Evolutionary conservation across 2,113 vertebrate species (phyloP).

Genomic region (Lagenorhynchus albirostris): DNA sequence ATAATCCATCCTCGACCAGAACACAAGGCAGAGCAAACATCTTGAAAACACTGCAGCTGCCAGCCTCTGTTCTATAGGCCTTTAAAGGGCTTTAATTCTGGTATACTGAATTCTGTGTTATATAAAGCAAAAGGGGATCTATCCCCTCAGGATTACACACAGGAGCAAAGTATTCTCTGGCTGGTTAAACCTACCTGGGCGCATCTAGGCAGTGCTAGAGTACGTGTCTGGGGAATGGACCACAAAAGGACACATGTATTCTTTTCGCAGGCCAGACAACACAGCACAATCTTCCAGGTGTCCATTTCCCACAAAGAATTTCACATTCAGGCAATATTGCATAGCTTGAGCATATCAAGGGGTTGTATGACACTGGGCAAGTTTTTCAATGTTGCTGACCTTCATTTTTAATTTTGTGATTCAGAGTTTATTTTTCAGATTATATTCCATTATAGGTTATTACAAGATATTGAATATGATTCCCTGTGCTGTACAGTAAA

Average conservation of each 20-base stretch:
- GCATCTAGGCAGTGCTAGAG: too few species aligned
- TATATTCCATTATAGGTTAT: not conserved
- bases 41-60: not conserved
- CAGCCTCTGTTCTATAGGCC: not conserved
- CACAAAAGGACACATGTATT: not conserved
- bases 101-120: not conserved
- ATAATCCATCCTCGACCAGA: conserved; percentile 45
- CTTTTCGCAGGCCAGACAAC: not conserved
- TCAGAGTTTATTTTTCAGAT: not conserved
- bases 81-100: not conserved
- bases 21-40: not conserved
- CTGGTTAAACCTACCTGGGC: not conserved
- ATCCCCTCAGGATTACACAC: not conserved
- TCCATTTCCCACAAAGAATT: not conserved
- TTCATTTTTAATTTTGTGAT: not conserved
- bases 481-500: not conserved
- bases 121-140: not conserved
- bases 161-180: not conserved
- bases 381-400: not conserved
- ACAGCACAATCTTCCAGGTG: not conserved
- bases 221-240: not conserved
- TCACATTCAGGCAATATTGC: not conserved
- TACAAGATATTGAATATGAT: not conserved
- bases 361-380: not conserved
- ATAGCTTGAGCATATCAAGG: not conserved